Percentiles rank a stretch among this genome's conserved stretches.
Evolutionary conservation across 2,797 vertebrate genomes (phyloP).

Genomic region (Glossophaga mutica): DNA sequence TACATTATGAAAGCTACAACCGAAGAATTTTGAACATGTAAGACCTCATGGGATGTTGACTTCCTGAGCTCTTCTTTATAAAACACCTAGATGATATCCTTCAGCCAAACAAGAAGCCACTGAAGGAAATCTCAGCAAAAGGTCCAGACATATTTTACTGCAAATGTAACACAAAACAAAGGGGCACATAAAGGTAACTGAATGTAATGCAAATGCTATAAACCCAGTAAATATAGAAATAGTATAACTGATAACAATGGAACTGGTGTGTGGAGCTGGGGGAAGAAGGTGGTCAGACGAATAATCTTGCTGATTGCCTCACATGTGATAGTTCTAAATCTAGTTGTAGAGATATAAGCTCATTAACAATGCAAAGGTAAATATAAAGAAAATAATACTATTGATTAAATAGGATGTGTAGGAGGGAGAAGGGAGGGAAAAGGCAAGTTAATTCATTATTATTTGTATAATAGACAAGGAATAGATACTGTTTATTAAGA

Average conservation of each 20-base stretch:
- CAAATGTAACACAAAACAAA: background rate
- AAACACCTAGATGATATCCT: background rate
- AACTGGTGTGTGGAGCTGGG: background rate
- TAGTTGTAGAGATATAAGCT: background rate
- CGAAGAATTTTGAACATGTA: background rate
- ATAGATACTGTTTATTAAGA: background rate
- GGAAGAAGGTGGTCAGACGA: background rate
- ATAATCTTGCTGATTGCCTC: background rate
- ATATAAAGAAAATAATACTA: background rate
- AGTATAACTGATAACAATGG: background rate
- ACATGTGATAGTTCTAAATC: background rate
- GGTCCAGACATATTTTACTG: background rate
- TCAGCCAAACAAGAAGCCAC: background rate
- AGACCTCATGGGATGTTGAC: background rate
- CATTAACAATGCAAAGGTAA: background rate
- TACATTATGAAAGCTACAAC: background rate
- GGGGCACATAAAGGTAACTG: background rate
- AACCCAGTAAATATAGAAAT: background rate
- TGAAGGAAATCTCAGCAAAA: background rate
- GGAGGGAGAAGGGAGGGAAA: background rate
- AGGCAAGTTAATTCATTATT: background rate
- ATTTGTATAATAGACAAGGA: background rate
- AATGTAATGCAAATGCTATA: background rate
- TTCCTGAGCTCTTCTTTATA: background rate
- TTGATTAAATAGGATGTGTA: background rate